These are phyloP conservation scores for Aleiodes leptofemur DNA, from an alignment of 2,888 invertebrate genomes.

Conservation along the genomic window DNA sequence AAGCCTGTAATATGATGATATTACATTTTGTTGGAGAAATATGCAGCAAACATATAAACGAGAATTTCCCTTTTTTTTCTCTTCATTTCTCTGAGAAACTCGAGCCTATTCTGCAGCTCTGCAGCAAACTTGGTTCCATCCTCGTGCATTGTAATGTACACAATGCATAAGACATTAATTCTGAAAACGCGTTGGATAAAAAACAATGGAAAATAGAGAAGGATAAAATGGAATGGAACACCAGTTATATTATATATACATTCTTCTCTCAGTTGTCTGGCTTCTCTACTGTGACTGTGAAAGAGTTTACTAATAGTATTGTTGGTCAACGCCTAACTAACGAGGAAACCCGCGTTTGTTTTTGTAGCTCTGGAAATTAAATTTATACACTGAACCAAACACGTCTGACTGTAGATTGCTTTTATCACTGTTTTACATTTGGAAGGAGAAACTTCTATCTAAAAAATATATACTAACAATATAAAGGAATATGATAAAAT, in stretches of 20 bases:
- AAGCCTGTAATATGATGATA: not conserved
- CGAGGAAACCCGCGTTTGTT: slow-evolving; percentile 19
- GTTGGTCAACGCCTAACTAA: slow-evolving; percentile 6
- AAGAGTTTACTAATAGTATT: slow-evolving; percentile 35
- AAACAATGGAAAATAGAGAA: not conserved
- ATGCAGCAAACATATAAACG: slow-evolving; percentile 4
- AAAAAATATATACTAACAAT: too few species aligned
- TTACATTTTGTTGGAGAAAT: slow-evolving; percentile 4
- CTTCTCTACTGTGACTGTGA: not conserved
- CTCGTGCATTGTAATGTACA: slow-evolving; percentile 27
- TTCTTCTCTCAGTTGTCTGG: not conserved
- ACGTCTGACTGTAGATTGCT: not conserved
- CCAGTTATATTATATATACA: too few species aligned
- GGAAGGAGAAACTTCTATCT: too few species aligned
- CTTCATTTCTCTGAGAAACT: not conserved
- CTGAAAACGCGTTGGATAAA: not conserved
- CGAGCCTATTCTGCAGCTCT: slow-evolving; percentile 11
- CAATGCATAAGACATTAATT: slow-evolving; percentile 38
- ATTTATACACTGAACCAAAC: slow-evolving; percentile 1
- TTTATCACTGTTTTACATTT: not conserved
- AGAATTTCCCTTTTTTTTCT: not conserved
- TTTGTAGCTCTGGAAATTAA: not conserved
- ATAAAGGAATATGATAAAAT: too few species aligned
- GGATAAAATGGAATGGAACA: not conserved
- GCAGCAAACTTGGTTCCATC: slow-evolving; percentile 35